These are phyloP conservation scores for Rhynchomys soricoides DNA, from an alignment of 2,113 vertebrate species.

Conservation along the genomic window DNA sequence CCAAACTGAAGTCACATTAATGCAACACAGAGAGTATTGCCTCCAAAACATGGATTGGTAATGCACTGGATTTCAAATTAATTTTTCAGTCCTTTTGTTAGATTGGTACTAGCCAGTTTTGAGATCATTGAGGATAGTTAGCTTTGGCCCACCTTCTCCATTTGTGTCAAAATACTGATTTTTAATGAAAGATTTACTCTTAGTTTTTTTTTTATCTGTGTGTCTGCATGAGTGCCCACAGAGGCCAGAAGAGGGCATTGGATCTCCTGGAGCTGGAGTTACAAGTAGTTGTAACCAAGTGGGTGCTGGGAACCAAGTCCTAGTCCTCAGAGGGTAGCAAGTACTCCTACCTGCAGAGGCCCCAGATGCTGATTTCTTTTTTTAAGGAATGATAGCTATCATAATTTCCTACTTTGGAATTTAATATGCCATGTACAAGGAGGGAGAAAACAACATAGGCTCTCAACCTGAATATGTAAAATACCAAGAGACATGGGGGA, in stretches of 20 bases:
- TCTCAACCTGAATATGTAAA: background rate
- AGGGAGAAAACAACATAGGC: background rate
- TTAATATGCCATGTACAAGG: background rate
- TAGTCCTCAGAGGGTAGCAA: background rate
- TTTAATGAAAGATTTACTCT: background rate
- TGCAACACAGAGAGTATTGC: background rate
- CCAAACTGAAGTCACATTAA: background rate
- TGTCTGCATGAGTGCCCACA: background rate
- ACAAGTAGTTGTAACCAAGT: background rate
- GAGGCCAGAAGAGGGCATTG: background rate
- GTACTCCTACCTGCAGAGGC: background rate
- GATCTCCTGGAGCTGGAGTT: background rate
- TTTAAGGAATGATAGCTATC: background rate
- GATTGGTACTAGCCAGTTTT: background rate
- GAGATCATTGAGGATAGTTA: background rate
- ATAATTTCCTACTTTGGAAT: background rate
- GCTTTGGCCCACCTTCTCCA: no score
- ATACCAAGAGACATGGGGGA: fast-evolving
- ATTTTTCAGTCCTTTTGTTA: background rate
- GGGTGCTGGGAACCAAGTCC: background rate
- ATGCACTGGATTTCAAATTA: no score
- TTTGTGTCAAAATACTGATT: background rate
- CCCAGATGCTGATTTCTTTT: background rate
- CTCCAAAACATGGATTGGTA: background rate
- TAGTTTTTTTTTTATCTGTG: background rate